Percentiles rank a stretch among this genome's conserved stretches.
Conservation (phyloP, 1,140 invertebrate species). For the Lepidotrigona ventralis region DNA sequence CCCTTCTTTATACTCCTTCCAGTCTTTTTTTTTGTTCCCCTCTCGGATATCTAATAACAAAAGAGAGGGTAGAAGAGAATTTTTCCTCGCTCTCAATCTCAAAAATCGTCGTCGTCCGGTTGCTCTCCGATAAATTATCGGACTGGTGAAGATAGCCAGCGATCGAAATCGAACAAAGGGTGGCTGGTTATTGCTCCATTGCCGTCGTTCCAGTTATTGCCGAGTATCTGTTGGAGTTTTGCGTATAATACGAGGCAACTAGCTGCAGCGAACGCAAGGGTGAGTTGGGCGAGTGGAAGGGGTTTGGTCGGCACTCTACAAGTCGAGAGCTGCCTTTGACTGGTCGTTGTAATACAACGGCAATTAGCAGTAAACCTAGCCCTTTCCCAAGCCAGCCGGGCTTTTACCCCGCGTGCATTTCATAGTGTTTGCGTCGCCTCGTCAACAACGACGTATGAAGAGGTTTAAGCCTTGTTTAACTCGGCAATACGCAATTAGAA, state of each 20-base stretch:
- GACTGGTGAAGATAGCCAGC: neutral
- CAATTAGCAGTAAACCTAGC: conserved; percentile 70
- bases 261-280: conserved; percentile 35
- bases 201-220: conserved; percentile 24
- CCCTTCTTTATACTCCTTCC: too few relatives aligned
- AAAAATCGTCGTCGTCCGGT: neutral
- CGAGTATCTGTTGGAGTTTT: conserved; percentile 59
- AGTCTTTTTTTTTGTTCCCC: too few relatives aligned
- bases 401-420: conserved; percentile 59
- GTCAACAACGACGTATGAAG: conserved; percentile 60
- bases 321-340: conserved; percentile 65
- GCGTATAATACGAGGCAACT: conserved; percentile 57
- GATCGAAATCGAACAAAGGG: conserved; percentile 47
- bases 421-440: conserved; percentile 58
- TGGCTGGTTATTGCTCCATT: conserved; percentile 40
- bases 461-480: conserved; percentile 64
- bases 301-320: conserved; percentile 44
- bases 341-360: conserved; percentile 69
- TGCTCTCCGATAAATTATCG: neutral
- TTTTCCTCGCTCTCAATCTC: neutral
- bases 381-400: conserved; percentile 43
- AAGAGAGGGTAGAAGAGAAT: neutral
- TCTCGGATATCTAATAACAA: neutral
- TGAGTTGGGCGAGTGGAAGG: neutral
- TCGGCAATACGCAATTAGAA: conserved; percentile 60